These are phyloP conservation scores for Psephotus haematonotus DNA, from an alignment of 2,113 vertebrate species.

Conservation along the genomic window DNA sequence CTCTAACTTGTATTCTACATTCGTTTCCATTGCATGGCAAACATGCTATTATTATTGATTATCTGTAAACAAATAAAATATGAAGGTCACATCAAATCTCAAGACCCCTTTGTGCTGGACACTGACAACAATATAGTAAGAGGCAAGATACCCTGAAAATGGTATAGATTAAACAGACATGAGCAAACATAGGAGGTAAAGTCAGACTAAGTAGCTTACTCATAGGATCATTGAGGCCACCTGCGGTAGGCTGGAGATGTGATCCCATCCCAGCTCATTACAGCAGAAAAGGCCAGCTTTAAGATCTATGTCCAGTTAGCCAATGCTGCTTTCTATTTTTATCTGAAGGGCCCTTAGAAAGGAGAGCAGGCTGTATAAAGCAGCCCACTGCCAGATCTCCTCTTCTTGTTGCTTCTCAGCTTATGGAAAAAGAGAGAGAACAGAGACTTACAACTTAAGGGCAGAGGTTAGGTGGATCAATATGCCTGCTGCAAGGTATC, in stretches of 20 bases:
- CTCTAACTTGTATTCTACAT: background rate
- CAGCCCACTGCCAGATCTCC: background rate
- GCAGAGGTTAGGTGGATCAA: background rate
- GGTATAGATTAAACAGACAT: background rate
- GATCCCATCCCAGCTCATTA: background rate
- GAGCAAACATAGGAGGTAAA: background rate
- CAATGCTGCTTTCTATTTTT: background rate
- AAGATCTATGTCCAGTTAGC: background rate
- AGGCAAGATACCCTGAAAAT: background rate
- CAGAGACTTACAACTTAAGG: background rate
- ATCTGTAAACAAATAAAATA: background rate
- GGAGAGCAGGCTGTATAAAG: background rate
- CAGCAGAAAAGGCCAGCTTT: background rate
- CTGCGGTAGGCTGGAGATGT: background rate
- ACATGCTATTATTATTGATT: background rate
- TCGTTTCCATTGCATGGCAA: background rate
- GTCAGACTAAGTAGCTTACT: background rate
- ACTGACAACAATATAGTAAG: background rate
- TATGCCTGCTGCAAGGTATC: background rate
- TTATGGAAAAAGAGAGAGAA: background rate
- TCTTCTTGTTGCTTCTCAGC: background rate
- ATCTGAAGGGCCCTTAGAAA: background rate
- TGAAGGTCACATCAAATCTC: background rate
- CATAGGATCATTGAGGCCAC: background rate
- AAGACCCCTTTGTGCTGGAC: background rate